A percentile compares a stretch with the other conserved stretches of the same genome.
These are phyloP conservation scores for Tetranychus urticae DNA, from an alignment of 1,140 invertebrate species.

Conservation along the genomic window DNA sequence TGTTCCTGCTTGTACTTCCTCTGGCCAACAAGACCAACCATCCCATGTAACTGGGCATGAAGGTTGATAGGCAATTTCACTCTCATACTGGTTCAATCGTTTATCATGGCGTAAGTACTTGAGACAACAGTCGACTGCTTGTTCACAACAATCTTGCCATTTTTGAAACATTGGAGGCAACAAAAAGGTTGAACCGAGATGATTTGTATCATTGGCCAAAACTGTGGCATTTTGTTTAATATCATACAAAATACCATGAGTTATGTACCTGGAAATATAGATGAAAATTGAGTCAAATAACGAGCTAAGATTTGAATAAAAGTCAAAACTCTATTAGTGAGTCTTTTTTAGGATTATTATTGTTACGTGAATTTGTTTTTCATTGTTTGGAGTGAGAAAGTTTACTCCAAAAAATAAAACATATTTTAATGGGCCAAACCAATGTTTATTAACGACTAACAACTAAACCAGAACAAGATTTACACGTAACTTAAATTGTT, in stretches of 20 bases:
- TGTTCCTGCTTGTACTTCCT: slow-evolving; percentile 12
- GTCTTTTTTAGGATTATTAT: no score
- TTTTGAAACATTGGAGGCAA: slow-evolving; percentile 1
- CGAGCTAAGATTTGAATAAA: no score
- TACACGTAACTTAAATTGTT: no score
- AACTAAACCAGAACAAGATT: no score
- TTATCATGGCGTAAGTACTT: not conserved
- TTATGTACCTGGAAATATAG: not conserved
- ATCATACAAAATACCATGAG: not conserved
- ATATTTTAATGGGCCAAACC: no score
- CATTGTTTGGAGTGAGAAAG: no score
- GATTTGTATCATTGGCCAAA: slow-evolving; percentile 2
- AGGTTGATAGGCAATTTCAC: not conserved
- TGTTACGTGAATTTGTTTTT: no score
- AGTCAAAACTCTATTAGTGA: no score
- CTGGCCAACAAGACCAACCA: slow-evolving; percentile 24
- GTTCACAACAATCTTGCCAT: slow-evolving; percentile 8
- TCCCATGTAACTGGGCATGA: slow-evolving; percentile 22
- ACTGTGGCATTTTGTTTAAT: not conserved
- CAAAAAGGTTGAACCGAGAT: slow-evolving; percentile 1
- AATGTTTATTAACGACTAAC: no score
- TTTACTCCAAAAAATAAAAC: no score
- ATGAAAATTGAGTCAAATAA: no score
- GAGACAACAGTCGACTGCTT: not conserved
- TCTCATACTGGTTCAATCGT: not conserved